Conservation (phyloP, 2,113 vertebrate species). For the Sminthopsis crassicaudata region DNA sequence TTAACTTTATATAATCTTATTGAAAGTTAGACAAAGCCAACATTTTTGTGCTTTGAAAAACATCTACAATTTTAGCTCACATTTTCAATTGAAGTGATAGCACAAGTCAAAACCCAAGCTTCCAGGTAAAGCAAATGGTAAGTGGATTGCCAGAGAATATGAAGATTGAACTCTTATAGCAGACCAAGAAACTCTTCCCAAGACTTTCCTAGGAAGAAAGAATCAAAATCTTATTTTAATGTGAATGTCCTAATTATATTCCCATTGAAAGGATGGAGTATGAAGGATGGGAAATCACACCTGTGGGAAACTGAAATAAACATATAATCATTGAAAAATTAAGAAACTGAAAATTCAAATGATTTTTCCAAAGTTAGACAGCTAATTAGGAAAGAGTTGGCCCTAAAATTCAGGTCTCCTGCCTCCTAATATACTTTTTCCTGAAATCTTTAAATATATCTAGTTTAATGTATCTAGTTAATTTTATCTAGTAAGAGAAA, state of each 20-base stretch:
- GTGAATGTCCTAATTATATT: neutral
- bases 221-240: conserved; percentile 19
- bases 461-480: too few relatives aligned
- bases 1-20: neutral
- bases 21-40: neutral
- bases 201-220: neutral
- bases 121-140: neutral
- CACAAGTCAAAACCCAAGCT: neutral
- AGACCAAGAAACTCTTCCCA: neutral
- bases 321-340: neutral
- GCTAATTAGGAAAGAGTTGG: neutral
- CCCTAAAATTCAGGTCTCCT: conserved; percentile 19
- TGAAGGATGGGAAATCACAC: conserved; percentile 16
- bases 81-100: conserved; percentile 6
- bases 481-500: conserved; percentile 65
- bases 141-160: neutral
- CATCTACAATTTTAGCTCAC: neutral
- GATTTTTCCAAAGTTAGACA: neutral
- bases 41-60: neutral
- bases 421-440: conserved; percentile 40
- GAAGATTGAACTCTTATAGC: neutral
- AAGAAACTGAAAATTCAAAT: neutral
- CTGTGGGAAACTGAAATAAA: neutral
- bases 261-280: conserved; percentile 6
- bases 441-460: conserved; percentile 50